Evolutionary conservation across 1,140 invertebrate species (phyloP), one percentile per base, ranked within the genome.

Genomic region (Bombus confusus): DNA sequence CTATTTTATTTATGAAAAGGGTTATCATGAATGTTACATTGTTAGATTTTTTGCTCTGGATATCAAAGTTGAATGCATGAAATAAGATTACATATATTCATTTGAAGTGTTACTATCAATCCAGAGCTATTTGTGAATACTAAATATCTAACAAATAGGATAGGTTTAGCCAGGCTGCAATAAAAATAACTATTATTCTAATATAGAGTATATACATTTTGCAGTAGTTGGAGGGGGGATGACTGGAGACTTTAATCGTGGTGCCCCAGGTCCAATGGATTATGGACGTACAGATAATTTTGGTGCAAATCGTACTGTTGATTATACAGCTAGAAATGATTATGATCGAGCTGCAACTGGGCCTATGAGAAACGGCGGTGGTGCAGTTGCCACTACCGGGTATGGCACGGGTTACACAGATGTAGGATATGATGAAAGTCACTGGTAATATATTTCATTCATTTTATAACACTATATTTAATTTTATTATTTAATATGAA

Each of bases 301-400:
- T 80, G 93, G 92, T 31, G 90, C 92, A 22, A 93, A 92, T 41
- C 92, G 95, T n/a, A 91, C 93, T 18, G 94, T 94, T 25, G 95
- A 95, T 79, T 95, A 95, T 72, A 91, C 93, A 31, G 91, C 94
- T 25, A 92, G 94, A 88, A 94, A 92, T 72, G 95, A 95, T 78
- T 95, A 95, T 83, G 95, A 95, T 75, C 93, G 95, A 31, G 91
- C 88, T 41, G 92, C 94, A 12, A 91, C 94, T 41, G 95, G 94
- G 37, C 95, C 95, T 12, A 95, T 95, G 94, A 93, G 95, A 85
- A 95, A 95, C 39, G 95, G 95, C n/a, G 94, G 94, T 77, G 93
- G 93, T 13, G 91, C 93, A 1, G 94, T 94, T 34, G 93, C 94
- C 68, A 91, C 92, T 22, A 94, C 94, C 47, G 94, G 94, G 12